phyloP scores from a whole-genome alignment of 2,113 vertebrate genomes.

The Nibea coibor region DNA sequence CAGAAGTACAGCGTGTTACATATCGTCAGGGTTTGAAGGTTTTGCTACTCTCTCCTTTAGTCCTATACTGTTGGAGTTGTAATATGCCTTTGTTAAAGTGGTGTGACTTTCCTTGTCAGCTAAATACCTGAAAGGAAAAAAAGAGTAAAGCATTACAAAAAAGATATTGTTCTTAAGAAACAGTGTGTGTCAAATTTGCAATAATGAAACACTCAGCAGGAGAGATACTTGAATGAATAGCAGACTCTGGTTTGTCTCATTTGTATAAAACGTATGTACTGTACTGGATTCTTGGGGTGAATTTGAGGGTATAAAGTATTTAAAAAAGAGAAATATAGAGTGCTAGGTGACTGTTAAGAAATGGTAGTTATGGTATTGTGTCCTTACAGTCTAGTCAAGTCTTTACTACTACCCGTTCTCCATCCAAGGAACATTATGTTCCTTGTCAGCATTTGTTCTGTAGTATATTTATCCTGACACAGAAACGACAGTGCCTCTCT shows the following conservation, averaged over 20 bases:
- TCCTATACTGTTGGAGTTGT: not conserved
- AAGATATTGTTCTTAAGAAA: not conserved
- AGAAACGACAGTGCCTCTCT: constrained; percentile 38
- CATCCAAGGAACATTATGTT: constrained; percentile 81
- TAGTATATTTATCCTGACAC: constrained; percentile 33
- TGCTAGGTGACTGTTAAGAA: not conserved
- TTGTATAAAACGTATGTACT: not conserved
- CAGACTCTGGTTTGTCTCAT: not conserved
- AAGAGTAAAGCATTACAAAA: not conserved
- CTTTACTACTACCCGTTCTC: not conserved
- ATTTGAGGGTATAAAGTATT: not conserved
- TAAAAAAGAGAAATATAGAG: not conserved
- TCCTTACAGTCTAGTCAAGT: not conserved
- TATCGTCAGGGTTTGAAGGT: not conserved
- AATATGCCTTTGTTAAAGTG: constrained; percentile 4
- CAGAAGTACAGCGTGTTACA: not conserved
- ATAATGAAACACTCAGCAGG: not conserved
- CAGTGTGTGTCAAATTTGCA: not conserved
- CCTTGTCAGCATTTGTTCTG: constrained; percentile 43
- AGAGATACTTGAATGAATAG: not conserved
- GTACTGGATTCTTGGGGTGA: not conserved
- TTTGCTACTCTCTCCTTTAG: not conserved
- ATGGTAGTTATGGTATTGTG: not conserved
- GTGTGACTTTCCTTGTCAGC: constrained; percentile 1
- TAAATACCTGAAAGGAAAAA: constrained; percentile 18